A percentile compares a stretch with the other conserved stretches of the same genome.
Evolutionary conservation across 1,140 invertebrate genomes (phyloP).

Genomic region (Apocrypta bakeri): DNA sequence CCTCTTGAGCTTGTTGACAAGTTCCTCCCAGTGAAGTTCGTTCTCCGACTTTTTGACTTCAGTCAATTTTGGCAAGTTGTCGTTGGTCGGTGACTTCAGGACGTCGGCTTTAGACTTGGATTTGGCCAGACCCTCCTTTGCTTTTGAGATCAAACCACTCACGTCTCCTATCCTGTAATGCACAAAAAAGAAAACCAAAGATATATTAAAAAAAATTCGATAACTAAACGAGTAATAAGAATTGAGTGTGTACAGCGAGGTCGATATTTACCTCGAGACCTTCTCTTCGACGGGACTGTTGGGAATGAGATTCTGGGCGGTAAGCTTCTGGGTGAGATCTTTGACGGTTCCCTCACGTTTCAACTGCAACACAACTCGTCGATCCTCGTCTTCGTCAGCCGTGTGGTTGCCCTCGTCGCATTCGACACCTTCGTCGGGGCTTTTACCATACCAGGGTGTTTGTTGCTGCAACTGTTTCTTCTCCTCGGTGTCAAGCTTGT

Average conservation of each 20-base stretch:
- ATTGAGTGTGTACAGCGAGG: neutral
- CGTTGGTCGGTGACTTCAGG: slow-evolving; percentile 79
- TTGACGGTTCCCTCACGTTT: slow-evolving; percentile 88
- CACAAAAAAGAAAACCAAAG: neutral
- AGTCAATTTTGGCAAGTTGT: slow-evolving; percentile 77
- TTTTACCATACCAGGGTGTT: slow-evolving; percentile 67
- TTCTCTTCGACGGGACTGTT: slow-evolving; percentile 77
- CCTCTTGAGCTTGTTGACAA: slow-evolving; percentile 86
- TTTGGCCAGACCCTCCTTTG: slow-evolving; percentile 92
- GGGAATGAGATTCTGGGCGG: slow-evolving; percentile 79
- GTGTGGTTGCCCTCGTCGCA: slow-evolving; percentile 74
- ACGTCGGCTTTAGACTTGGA: slow-evolving; percentile 86
- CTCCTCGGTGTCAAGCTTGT: slow-evolving; percentile 77
- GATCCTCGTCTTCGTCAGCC: slow-evolving; percentile 77
- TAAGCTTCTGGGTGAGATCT: slow-evolving; percentile 89
- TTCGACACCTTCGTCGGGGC: slow-evolving; percentile 72
- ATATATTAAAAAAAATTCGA: too few species aligned
- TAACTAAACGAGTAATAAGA: too few species aligned
- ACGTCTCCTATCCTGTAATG: slow-evolving; percentile 83
- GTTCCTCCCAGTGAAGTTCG: slow-evolving; percentile 95
- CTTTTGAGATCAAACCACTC: slow-evolving; percentile 92
- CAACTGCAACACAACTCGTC: slow-evolving; percentile 77
- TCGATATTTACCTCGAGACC: slow-evolving; percentile 67
- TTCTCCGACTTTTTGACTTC: slow-evolving; percentile 93
- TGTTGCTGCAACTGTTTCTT: slow-evolving; percentile 79